These are phyloP conservation scores for Gobio gobio DNA, from an alignment of 2,113 vertebrate species.

Conservation along the genomic window DNA sequence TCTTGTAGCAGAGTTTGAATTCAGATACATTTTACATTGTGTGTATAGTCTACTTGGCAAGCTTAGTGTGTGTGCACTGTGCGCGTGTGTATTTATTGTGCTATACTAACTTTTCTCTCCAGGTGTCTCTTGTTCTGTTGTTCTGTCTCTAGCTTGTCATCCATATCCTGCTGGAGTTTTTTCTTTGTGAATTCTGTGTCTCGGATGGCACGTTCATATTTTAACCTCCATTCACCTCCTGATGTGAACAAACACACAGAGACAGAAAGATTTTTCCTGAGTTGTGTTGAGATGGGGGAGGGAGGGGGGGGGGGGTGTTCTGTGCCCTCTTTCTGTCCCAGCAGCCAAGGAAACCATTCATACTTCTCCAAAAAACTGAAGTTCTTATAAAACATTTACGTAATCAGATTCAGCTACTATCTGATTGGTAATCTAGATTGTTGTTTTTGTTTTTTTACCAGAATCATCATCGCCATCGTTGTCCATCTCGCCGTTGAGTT, in stretches of 20 bases:
- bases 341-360: slow-evolving; percentile 56
- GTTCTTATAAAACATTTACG: background rate
- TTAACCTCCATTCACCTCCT: slow-evolving; percentile 95
- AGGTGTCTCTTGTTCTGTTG: slow-evolving; percentile 92
- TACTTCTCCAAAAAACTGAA: slow-evolving; percentile 5
- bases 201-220: slow-evolving; percentile 89
- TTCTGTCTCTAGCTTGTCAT: slow-evolving; percentile 95
- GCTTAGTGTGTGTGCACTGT: background rate
- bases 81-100: background rate
- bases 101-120: slow-evolving; percentile 85
- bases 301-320: too few relatives aligned
- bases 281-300: background rate
- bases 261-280: background rate
- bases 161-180: slow-evolving; percentile 92
- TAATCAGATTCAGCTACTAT: background rate
- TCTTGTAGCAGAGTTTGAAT: background rate
- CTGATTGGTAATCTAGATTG: background rate
- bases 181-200: slow-evolving; percentile 96
- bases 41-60: background rate
- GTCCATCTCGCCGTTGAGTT: slow-evolving; percentile 90
- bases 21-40: background rate
- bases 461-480: slow-evolving; percentile 77
- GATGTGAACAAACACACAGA: slow-evolving; percentile 38
- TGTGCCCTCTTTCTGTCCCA: background rate
- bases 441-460: slow-evolving; percentile 50